phyloP scores from a whole-genome alignment of 2,113 vertebrate genomes.

The Uropsilus gracilis region DNA sequence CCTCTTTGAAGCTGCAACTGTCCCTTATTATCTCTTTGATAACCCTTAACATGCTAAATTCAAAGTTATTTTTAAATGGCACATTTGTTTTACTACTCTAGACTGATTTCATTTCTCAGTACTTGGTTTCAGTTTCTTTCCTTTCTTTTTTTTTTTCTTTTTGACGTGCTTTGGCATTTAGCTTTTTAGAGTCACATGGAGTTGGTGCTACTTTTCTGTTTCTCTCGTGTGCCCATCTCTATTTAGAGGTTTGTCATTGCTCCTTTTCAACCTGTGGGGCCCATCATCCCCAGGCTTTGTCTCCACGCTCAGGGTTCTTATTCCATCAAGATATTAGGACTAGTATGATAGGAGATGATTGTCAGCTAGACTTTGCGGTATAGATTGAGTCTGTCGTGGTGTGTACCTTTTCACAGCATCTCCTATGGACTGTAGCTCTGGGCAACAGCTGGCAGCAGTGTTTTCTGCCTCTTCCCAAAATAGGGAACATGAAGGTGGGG shows the following conservation, averaged over 20 bases:
- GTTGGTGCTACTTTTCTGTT: not conserved
- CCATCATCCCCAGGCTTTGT: not conserved
- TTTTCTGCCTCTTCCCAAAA: not conserved
- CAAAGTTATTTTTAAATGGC: not conserved
- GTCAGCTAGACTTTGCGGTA: not conserved
- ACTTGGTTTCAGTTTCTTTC: not conserved
- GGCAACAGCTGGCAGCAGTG: not conserved
- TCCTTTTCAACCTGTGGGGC: not conserved
- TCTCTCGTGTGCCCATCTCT: not conserved
- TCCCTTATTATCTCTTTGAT: not conserved
- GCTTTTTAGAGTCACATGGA: not conserved
- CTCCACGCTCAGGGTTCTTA: no score
- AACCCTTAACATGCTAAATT: not conserved
- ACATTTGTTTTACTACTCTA: constrained; percentile 42
- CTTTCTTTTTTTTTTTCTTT: constrained; percentile 10
- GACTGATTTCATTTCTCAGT: not conserved
- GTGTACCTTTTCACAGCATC: not conserved
- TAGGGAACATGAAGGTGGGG: not conserved
- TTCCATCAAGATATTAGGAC: not conserved
- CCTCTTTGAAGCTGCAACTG: not conserved
- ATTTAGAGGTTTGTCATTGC: not conserved
- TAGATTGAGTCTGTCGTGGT: not conserved
- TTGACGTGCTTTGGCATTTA: not conserved
- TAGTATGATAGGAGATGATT: not conserved
- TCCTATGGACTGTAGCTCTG: not conserved